These are phyloP conservation scores for Cordilura impudica DNA, from an alignment of 2,888 invertebrate genomes.

Conservation along the genomic window DNA sequence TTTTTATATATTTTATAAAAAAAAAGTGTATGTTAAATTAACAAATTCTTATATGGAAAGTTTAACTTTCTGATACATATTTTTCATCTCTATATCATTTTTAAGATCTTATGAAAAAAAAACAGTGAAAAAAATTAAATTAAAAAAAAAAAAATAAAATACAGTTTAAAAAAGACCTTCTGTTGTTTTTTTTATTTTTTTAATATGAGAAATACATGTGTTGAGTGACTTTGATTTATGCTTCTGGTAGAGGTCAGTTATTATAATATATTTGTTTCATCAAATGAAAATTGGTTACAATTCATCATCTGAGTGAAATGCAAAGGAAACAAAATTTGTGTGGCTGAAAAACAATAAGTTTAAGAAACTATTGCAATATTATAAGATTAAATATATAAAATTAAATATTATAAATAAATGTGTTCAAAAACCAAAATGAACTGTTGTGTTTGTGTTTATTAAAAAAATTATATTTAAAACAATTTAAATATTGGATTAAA, in stretches of 20 bases:
- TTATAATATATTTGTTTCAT: slow-evolving; percentile 31
- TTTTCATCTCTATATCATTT: background rate
- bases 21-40: background rate
- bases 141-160: background rate
- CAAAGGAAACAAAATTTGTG: background rate
- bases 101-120: slow-evolving; percentile 4
- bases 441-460: too few relatives aligned
- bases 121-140: too few relatives aligned
- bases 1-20: too few relatives aligned
- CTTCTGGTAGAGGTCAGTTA: slow-evolving; percentile 54
- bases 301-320: slow-evolving; percentile 2
- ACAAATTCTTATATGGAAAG: background rate
- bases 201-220: slow-evolving; percentile 37
- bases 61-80: background rate
- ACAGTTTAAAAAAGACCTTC: slow-evolving; percentile 30
- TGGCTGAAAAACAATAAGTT: too few relatives aligned
- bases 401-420: too few relatives aligned
- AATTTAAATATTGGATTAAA: too few relatives aligned
- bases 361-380: too few relatives aligned
- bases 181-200: background rate
- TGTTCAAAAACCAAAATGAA: too few relatives aligned
- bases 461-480: too few relatives aligned
- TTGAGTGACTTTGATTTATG: slow-evolving; percentile 60
- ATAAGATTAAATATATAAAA: too few relatives aligned
- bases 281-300: slow-evolving; percentile 21